Evolutionary conservation across 1,140 invertebrate species (phyloP), one percentile per base, ranked within the genome.

Genomic region (Temnothorax longispinosus): DNA sequence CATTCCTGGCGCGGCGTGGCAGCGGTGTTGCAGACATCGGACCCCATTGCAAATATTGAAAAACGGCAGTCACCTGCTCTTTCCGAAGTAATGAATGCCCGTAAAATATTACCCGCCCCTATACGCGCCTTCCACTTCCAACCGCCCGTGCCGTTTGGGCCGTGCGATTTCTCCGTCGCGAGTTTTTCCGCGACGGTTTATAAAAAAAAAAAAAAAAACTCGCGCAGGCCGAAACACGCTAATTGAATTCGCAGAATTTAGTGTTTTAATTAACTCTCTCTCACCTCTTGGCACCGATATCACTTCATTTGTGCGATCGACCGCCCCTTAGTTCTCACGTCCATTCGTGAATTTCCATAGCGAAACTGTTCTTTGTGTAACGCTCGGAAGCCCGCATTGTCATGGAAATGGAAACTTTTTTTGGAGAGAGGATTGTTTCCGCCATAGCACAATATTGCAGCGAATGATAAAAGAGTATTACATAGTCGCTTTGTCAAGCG

Each of bases 21-120:
- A 54, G 47, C 13, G n/a, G 58, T 41, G 41, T 44, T 65, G 32
- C 67, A 50, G 52, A 44, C 62, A 47, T 86, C 50, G 41, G 21
- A 21, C 2, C 2, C 56, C 38, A 81, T 60, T 71, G 76, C 85
- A 86, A 86, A 86, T 80, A 86, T 81, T 80, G 85, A 86, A 86
- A 86, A 81, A 86, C 50, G 52, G 38, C 52, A 81, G 64, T 81
- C 85, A 69, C 41, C 62, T 82, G 67, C 52, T 60, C 58, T 81
- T 82, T 82, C 13, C 15, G 18, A 35, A 18, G 35, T 75, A 88
- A 87, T 88, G 67, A 82, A 88, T 69, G 50, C 35, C 35, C 58
- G 65, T 74, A 86, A 88, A 88, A 81, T 88, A 88, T 88, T 62
- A 58, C 15, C 41, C 50, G 4, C 54, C 4, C 6, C 10, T 21